phyloP scores from a whole-genome alignment of 2,113 vertebrate genomes.

The Mesocricetus auratus region DNA sequence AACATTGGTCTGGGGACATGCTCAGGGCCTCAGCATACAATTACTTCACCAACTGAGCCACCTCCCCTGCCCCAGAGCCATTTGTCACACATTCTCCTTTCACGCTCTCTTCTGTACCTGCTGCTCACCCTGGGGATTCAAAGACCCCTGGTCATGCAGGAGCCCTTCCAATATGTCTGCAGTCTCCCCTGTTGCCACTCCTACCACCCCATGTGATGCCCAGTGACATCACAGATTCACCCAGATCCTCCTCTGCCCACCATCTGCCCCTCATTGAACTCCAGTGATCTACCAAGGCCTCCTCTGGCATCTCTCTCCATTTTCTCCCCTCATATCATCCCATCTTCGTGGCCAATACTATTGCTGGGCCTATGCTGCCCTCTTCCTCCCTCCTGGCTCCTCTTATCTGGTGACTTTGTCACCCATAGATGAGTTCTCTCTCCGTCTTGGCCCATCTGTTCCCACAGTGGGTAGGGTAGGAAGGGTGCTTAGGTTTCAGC shows the following conservation, averaged over 20 bases:
- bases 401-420: not conserved
- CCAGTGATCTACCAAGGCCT: not conserved
- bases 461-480: not conserved
- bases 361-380: not conserved
- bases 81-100: not conserved
- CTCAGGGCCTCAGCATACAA: not conserved
- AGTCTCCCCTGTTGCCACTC: not conserved
- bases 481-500: not conserved
- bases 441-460: not conserved
- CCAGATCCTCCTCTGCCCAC: not conserved
- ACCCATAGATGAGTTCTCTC: not conserved
- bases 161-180: accelerated
- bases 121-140: not conserved
- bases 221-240: not conserved
- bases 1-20: not conserved
- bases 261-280: not conserved
- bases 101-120: not conserved
- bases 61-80: not conserved
- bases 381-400: not conserved
- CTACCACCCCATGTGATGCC: not conserved
- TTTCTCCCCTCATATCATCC: not conserved
- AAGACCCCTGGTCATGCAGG: not conserved
- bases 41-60: not conserved
- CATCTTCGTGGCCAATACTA: not conserved
- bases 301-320: not conserved